phyloP scores from a whole-genome alignment of 1,140 invertebrate genomes.

The Drosophila nigrodunni region DNA sequence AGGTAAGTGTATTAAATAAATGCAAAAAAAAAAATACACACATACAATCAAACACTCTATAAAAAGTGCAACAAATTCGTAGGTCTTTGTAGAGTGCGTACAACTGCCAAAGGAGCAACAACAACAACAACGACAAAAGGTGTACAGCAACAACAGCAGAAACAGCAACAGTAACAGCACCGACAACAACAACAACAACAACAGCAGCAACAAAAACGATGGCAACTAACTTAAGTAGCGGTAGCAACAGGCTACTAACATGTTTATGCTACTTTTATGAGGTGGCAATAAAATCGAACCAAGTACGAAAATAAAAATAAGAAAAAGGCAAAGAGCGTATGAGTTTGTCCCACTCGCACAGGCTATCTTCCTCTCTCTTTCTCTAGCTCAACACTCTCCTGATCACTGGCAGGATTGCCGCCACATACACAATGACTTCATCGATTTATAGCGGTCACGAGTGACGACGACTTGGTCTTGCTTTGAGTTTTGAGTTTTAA shows the following conservation, averaged over 20 bases:
- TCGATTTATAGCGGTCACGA: slow-evolving; percentile 82
- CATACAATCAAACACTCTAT: slow-evolving; percentile 43
- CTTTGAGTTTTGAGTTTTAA: slow-evolving; percentile 24
- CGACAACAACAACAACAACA: not conserved
- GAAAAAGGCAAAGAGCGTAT: slow-evolving; percentile 53
- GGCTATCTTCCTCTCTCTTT: not conserved
- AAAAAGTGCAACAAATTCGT: slow-evolving; percentile 71
- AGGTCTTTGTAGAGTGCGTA: slow-evolving; percentile 23
- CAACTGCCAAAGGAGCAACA: not conserved
- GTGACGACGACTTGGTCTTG: slow-evolving; percentile 56
- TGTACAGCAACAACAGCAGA: not conserved
- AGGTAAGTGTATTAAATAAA: slow-evolving; percentile 5
- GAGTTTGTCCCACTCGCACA: slow-evolving; percentile 7
- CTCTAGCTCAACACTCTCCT: not conserved
- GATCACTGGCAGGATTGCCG: slow-evolving; percentile 24
- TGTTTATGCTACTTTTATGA: slow-evolving; percentile 83
- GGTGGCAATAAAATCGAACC: slow-evolving; percentile 81
- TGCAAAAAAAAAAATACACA: not conserved
- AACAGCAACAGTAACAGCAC: not conserved
- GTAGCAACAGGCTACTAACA: slow-evolving; percentile 83
- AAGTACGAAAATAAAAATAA: slow-evolving; percentile 74
- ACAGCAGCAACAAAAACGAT: slow-evolving; percentile 6
- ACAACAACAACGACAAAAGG: not conserved
- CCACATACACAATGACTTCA: slow-evolving; percentile 75
- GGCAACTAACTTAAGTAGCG: slow-evolving; percentile 79